phyloP scores from a whole-genome alignment of 2,797 vertebrate genomes.

The Valencia hispanica region DNA sequence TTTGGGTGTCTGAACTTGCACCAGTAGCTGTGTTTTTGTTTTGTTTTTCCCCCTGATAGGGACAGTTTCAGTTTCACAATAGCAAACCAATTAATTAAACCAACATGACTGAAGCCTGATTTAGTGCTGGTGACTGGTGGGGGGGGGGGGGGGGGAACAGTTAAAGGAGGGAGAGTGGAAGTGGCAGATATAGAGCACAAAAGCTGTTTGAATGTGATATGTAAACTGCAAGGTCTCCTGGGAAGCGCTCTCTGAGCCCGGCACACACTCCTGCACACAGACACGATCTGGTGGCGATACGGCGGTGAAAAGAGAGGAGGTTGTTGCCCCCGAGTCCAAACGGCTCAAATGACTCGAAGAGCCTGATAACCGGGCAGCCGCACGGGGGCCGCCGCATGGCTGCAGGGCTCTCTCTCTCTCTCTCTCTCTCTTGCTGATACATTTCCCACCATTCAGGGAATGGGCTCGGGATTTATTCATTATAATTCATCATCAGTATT shows the following conservation, averaged over 20 bases:
- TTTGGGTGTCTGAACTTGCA: conserved; percentile 12
- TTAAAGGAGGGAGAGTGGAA: conserved; percentile 42
- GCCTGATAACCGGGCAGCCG: conserved; percentile 44
- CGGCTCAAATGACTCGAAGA: conserved; percentile 48
- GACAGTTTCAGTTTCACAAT: conserved; percentile 13
- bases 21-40: neutral
- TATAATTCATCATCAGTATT: conserved; percentile 77
- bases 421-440: conserved; percentile 72
- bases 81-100: conserved; percentile 31
- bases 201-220: conserved; percentile 76
- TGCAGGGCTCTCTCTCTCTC: no score
- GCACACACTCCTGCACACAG: conserved; percentile 49
- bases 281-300: conserved; percentile 49
- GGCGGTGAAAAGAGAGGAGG: conserved; percentile 57
- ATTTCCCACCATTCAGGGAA: conserved; percentile 75
- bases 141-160: neutral
- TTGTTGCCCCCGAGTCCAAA: conserved; percentile 45
- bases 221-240: conserved; percentile 73
- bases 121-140: conserved; percentile 11
- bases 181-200: conserved; percentile 66
- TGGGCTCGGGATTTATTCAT: conserved; percentile 77
- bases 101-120: conserved; percentile 24
- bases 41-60: no score
- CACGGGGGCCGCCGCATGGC: conserved; percentile 49
- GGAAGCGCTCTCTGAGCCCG: conserved; percentile 60